Conservation (phyloP, 2,797 vertebrate species). For the Cirrhinus molitorella region DNA sequence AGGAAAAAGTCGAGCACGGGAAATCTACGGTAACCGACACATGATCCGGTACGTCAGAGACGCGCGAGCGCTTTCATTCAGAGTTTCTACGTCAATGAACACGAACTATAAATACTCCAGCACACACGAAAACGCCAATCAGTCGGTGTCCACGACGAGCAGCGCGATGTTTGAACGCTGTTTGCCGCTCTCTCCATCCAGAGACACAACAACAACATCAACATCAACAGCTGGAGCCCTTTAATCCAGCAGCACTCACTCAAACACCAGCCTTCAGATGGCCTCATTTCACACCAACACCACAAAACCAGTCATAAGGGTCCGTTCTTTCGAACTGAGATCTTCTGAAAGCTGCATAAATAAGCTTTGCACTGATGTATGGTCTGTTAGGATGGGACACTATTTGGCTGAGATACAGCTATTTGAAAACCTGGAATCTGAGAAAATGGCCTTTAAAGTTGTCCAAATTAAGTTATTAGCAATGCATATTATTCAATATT, state of each 20-base stretch:
- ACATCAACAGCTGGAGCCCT: not conserved
- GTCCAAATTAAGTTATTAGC: no score
- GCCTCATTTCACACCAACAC: not conserved
- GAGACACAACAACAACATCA: no score
- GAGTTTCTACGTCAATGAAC: slow-evolving; percentile 37
- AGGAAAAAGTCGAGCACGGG: slow-evolving; percentile 82
- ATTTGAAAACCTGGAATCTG: no score
- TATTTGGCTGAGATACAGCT: no score
- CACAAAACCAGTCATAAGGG: no score
- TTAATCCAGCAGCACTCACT: not conserved
- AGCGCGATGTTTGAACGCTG: not conserved
- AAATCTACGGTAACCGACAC: slow-evolving; percentile 93
- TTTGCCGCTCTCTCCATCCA: slow-evolving; percentile 42
- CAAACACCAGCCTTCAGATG: not conserved
- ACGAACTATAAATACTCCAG: not conserved
- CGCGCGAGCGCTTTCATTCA: slow-evolving; percentile 80
- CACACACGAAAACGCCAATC: not conserved
- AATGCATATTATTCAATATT: no score
- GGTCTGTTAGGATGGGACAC: no score
- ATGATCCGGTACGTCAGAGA: slow-evolving; percentile 92
- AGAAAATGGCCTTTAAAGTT: no score
- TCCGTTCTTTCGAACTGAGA: no score
- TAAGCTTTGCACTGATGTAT: no score
- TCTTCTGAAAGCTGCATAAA: no score
- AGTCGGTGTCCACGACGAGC: not conserved